phyloP scores from a whole-genome alignment of 2,113 vertebrate species.

The Leucopsar rothschildi region DNA sequence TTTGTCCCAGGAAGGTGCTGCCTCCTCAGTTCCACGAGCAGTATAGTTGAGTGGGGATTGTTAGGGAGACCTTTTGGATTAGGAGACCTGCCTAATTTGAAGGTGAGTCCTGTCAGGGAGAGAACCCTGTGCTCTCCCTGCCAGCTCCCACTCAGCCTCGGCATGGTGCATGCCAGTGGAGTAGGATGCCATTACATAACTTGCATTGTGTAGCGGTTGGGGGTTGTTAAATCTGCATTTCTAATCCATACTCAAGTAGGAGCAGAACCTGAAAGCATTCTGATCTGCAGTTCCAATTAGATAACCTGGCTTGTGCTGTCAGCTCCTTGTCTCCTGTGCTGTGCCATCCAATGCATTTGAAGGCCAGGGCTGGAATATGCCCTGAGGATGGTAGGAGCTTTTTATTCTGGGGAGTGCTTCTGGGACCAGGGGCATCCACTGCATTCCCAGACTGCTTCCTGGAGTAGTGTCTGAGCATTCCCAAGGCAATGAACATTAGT shows the following conservation, averaged over 20 bases:
- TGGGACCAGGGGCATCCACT: background rate
- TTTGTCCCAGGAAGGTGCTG: rapidly evolving
- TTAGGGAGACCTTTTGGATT: background rate
- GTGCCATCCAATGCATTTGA: background rate
- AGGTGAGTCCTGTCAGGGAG: background rate
- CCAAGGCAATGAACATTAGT: background rate
- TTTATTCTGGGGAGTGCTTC: background rate
- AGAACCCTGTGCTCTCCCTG: background rate
- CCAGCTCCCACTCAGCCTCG: background rate
- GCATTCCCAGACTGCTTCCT: background rate
- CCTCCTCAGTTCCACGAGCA: background rate
- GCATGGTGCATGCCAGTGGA: background rate
- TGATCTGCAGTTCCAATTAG: background rate
- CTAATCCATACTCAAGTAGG: background rate
- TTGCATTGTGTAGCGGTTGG: background rate
- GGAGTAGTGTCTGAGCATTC: background rate
- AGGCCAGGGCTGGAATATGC: background rate
- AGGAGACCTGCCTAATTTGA: background rate
- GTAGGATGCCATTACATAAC: background rate
- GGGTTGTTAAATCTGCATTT: conserved; percentile 8
- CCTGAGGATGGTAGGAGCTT: background rate
- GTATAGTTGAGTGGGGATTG: background rate
- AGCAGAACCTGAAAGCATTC: background rate
- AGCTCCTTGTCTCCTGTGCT: background rate
- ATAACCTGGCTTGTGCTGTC: background rate